Base-by-base conservation (phyloP, 2,113 vertebrate species). In the Coreoperca whiteheadi region DNA sequence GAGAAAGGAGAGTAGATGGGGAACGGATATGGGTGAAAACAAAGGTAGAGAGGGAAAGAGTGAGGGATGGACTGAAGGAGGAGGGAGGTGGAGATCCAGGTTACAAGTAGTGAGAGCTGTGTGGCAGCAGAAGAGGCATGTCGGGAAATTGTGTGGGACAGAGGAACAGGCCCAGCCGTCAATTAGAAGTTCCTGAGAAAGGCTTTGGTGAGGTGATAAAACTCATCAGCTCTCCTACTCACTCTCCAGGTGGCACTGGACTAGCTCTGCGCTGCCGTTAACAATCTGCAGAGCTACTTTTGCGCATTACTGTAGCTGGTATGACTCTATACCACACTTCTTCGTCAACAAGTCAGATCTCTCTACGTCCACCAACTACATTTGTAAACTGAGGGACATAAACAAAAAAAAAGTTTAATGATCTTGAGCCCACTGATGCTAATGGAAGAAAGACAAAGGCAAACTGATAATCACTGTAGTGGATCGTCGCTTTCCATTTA, bases 1-100 rank as follows among this genome's bases (percentile, higher is more conserved):
- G 94, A 97, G 96, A 97, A 95, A 96, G 95, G 96, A 96, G 90
- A 97, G 96, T 97, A 97, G 96, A 96, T 95, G 95, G 95, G 75
- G 84, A 88, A 70, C 43, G 86, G 88, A 87, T 91, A 85, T 12
- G 95, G 87, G 85, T 72, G 85, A 86, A 91, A 93, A 89, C 82
- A 93, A 97, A 98, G 96, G 96, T 96, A 96, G 96, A 96, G 96
- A 88, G 56, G 84, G 96, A 96, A 95, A 93, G 96, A 77, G 75
- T 74, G 83, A 90, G 81, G 88, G 91, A 92, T 80, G 68, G 83
- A 71, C 81, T 68, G 79, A 68, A 37, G n/a, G 66, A 88, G 95
- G 96, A 91, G 96, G 97, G 97, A 98, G 96, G 96, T 96, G 95
- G 95, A 97, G 96, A 96, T 86, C 95, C 95, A 92, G 95, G 79